phyloP scores from a whole-genome alignment of 2,888 invertebrate genomes.

The Thereva nobilitata region DNA sequence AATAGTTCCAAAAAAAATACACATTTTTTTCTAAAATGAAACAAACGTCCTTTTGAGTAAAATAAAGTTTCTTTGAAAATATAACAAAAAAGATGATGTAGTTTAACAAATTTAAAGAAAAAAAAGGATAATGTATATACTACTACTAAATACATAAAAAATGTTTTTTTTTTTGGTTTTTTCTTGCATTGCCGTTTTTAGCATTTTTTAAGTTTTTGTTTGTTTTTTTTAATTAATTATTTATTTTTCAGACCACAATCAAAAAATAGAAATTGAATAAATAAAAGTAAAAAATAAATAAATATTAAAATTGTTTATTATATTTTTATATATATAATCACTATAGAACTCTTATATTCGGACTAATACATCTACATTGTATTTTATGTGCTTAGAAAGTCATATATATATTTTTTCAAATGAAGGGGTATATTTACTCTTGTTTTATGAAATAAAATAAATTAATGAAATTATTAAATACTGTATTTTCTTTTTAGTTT shows the following conservation, averaged over 20 bases:
- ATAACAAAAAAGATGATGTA: not conserved
- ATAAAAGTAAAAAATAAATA: too few relatives aligned
- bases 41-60: too few relatives aligned
- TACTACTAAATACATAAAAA: constrained; percentile 21
- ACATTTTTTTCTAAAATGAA: too few relatives aligned
- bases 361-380: constrained; percentile 29
- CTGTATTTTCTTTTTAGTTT: not conserved
- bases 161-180: constrained; percentile 23
- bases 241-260: constrained; percentile 13
- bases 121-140: constrained; percentile 15
- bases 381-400: constrained; percentile 30
- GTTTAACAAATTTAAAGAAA: constrained; percentile 1
- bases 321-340: constrained; percentile 30
- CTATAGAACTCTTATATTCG: constrained; percentile 27
- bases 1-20: too few relatives aligned
- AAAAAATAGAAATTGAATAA: constrained; percentile 7
- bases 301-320: constrained; percentile 15
- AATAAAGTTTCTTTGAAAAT: too few relatives aligned
- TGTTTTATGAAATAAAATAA: constrained; percentile 25
- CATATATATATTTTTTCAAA: constrained; percentile 31
- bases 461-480: constrained; percentile 17
- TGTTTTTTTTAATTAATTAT: constrained; percentile 12
- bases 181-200: constrained; percentile 2
- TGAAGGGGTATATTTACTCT: constrained; percentile 23
- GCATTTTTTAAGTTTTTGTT: constrained; percentile 13